Evolutionary conservation across 1,140 invertebrate species (phyloP).

Genomic region (Drosophila malerkotliana): DNA sequence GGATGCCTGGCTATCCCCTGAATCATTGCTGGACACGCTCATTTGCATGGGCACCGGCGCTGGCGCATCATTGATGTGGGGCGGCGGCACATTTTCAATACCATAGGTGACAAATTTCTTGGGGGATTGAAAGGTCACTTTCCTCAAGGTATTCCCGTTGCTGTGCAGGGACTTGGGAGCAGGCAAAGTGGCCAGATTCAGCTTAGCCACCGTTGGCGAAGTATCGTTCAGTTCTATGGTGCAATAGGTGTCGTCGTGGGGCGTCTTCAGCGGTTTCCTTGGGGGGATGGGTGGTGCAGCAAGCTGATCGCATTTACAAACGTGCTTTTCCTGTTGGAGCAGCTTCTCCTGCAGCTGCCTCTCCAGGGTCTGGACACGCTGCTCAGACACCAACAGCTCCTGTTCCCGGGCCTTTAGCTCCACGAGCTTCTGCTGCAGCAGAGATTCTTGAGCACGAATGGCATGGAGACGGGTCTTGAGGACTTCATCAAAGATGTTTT

Average conservation of each 20-base stretch:
- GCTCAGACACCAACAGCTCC: conserved; percentile 60
- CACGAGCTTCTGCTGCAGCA: conserved; percentile 75
- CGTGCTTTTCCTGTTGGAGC: conserved; percentile 27
- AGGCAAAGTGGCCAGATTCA: conserved; percentile 70
- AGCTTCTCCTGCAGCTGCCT: conserved; percentile 51
- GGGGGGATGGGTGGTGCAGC: conserved; percentile 55
- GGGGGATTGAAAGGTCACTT: conserved; percentile 78
- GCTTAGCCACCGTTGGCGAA: conserved; percentile 76
- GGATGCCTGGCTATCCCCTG: conserved; percentile 57
- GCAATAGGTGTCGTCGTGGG: conserved; percentile 77
- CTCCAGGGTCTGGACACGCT: conserved; percentile 58
- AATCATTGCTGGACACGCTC: conserved; percentile 75
- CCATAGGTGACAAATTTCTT: conserved; percentile 57
- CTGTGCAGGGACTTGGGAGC: conserved; percentile 56
- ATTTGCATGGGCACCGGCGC: conserved; percentile 56
- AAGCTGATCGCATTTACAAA: conserved; percentile 18
- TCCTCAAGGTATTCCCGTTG: conserved; percentile 42
- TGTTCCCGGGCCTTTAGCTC: conserved; percentile 84
- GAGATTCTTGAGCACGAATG: conserved; percentile 67
- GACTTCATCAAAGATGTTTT: conserved; percentile 68
- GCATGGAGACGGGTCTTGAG: conserved; percentile 69
- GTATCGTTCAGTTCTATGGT: conserved; percentile 79
- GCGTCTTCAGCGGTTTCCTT: conserved; percentile 34
- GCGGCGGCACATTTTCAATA: conserved; percentile 33
- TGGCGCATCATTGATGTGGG: background rate